Conservation (phyloP, 2,113 vertebrate genomes). For the Propithecus coquereli region DNA sequence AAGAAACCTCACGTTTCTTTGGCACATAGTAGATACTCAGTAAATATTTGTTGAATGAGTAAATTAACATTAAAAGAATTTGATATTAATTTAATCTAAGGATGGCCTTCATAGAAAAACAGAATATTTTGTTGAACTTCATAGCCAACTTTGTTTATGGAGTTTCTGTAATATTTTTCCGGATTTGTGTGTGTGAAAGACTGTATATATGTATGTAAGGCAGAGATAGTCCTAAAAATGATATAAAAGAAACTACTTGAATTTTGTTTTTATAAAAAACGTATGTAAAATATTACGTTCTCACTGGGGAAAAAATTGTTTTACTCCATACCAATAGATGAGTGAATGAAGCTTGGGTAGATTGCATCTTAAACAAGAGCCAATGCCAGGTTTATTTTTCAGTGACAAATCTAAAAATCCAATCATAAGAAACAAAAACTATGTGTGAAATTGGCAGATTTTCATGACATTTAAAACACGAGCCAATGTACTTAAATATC, state of each 20-base stretch:
- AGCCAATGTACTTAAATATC: slow-evolving; percentile 53
- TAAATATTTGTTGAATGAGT: not conserved
- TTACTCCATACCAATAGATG: not conserved
- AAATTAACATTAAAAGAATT: not conserved
- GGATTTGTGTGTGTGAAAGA: not conserved
- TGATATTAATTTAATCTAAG: not conserved
- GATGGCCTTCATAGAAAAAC: not conserved
- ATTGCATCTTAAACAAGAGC: not conserved
- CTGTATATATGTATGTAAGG: not conserved
- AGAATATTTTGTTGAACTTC: not conserved
- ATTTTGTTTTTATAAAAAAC: not conserved
- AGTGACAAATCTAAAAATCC: slow-evolving; percentile 28
- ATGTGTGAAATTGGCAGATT: slow-evolving; percentile 44
- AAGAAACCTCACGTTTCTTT: not conserved
- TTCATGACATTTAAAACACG: slow-evolving; percentile 49
- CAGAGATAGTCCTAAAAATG: not conserved
- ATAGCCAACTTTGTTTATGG: not conserved
- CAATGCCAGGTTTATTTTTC: slow-evolving; percentile 39
- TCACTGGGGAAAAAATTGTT: slow-evolving; percentile 20
- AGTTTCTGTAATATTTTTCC: not conserved
- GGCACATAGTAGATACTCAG: not conserved
- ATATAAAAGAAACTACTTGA: not conserved
- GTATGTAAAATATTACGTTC: not conserved
- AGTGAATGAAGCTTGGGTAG: not conserved
- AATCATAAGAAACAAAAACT: slow-evolving; percentile 60